Evolutionary conservation across 2,797 vertebrate genomes (phyloP), one percentile per base, ranked within the genome.

Genomic region (Corythornis leucogaster): DNA sequence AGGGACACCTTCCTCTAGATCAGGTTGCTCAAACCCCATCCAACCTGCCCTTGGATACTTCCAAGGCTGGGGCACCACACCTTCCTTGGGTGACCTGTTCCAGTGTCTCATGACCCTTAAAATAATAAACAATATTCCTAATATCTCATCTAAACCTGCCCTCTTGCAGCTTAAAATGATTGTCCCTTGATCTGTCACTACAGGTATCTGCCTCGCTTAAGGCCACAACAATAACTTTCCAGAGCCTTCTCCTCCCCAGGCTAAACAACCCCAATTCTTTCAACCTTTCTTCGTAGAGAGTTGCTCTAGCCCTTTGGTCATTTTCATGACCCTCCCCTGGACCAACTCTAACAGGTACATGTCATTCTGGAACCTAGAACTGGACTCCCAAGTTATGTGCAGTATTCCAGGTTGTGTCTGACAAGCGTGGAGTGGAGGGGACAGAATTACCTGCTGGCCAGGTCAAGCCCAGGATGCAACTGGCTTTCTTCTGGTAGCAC

Each of bases 181-280:
- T 45, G 0, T 2, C 17, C 22, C 12, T 71, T 28, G 11, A 25
- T 4, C 21, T 45, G 26, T 53, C 20, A 51, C n/a, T 61, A 35
- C 13, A 70, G n/a, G 4, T 24, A 21, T 57, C 24, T 70, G 20
- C 35, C n/a, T 16, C 16, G n/a, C n/a, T 70, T 70, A 73, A 64
- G 19, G 10, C 11, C 26, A 45, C 35, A 64, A 24, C 16, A 63
- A 3, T 0, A 3, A 38, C 4, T 79, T n/a, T 16, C 11, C 1
- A 5, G 25, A 63, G 4, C 21, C 14, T 30, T 22, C 16, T 50
- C 20, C 45, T 64, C 21, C 57, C 18, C 26, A 73, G 35, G 22
- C 18, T 57, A 15, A 57, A 57, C 6, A 46, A 46, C 12, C 11
- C 21, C 46, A 46, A 46, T 46, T 46, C 21, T 46, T 46, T 46